Percentiles rank a stretch among this genome's conserved stretches.
These are phyloP conservation scores for Drosophila paulistorum DNA, from an alignment of 1,140 invertebrate species.

Conservation along the genomic window DNA sequence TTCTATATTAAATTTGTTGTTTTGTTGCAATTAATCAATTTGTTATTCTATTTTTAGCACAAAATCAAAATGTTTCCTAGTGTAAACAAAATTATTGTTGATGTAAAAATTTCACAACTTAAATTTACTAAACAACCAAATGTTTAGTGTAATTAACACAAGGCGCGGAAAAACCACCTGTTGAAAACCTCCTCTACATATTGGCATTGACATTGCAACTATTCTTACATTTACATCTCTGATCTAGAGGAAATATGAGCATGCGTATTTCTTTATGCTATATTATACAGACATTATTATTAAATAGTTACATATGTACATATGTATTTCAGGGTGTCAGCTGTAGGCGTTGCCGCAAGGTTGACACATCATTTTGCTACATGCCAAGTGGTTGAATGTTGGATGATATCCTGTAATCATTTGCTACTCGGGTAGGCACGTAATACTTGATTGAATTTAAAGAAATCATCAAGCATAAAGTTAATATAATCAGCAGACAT, in stretches of 20 bases:
- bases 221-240: neutral
- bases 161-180: neutral
- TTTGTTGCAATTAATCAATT: neutral
- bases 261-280: neutral
- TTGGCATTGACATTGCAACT: slow-evolving; percentile 3
- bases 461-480: too few species aligned
- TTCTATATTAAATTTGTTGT: neutral
- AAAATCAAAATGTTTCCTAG: neutral
- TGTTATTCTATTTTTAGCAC: neutral
- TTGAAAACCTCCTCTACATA: neutral
- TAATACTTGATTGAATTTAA: too few species aligned
- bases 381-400: slow-evolving; percentile 46
- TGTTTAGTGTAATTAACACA: neutral
- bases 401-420: slow-evolving; percentile 28
- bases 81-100: neutral
- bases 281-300: neutral
- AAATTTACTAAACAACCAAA: neutral
- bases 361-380: slow-evolving; percentile 31
- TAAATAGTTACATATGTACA: too few species aligned
- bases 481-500: too few species aligned
- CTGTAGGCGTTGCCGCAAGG: slow-evolving; percentile 31
- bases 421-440: neutral
- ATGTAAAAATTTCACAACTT: neutral
- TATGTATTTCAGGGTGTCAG: slow-evolving; percentile 19
- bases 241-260: neutral